Conservation (phyloP, 1,140 invertebrate genomes). For the Whitmania pigra region DNA sequence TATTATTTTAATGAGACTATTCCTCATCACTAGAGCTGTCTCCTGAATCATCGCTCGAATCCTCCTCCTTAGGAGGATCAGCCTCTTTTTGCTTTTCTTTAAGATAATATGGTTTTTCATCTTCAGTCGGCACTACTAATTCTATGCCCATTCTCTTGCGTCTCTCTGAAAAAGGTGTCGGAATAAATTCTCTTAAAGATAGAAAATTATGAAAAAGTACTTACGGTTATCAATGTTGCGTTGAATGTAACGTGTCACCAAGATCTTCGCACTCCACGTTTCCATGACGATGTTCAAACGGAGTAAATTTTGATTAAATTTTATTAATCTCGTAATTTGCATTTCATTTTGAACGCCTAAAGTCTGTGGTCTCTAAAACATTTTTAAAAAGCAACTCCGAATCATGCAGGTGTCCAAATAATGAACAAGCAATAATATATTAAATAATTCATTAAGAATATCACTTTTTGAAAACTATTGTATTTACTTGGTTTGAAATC, state of each 20-base stretch:
- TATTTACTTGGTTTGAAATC: slow-evolving; percentile 78
- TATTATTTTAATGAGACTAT: background rate
- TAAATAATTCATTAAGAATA: too few relatives aligned
- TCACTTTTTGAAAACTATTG: background rate
- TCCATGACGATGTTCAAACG: background rate
- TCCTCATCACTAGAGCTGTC: background rate
- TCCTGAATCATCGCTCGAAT: background rate
- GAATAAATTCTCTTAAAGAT: background rate
- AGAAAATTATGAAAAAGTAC: background rate
- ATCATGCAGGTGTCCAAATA: background rate
- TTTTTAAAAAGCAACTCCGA: too few relatives aligned
- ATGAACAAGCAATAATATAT: too few relatives aligned
- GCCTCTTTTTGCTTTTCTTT: background rate
- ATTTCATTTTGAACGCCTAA: slow-evolving; percentile 14
- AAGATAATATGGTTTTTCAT: slow-evolving; percentile 2
- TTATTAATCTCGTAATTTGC: background rate
- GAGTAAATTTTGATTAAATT: slow-evolving; percentile 5
- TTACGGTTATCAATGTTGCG: slow-evolving; percentile 2
- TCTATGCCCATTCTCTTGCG: slow-evolving; percentile 1
- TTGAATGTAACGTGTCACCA: slow-evolving; percentile 3
- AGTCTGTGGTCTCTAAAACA: background rate
- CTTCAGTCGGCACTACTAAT: background rate
- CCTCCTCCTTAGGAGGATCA: background rate
- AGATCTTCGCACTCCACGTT: background rate
- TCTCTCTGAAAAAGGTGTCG: background rate